Evolutionary conservation across 92 coral and sea anemone genomes (phyloP).

Genomic region (Diadumene lineata): DNA sequence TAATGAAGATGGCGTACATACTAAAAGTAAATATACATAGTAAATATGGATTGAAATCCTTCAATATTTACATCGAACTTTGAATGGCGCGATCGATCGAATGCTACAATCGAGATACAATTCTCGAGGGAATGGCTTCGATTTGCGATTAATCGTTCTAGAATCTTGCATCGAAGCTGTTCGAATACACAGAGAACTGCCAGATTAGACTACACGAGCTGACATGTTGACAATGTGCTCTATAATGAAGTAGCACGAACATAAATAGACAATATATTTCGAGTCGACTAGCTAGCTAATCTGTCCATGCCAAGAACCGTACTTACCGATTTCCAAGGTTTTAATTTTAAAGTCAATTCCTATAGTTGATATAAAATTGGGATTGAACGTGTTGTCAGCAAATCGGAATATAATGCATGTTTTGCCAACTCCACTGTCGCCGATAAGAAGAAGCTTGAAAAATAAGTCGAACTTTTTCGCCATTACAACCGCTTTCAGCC

Average conservation of each 20-base stretch:
- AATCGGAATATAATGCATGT: slow-evolving; percentile 90
- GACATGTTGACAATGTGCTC: background rate
- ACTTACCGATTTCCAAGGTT: slow-evolving; percentile 86
- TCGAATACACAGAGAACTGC: background rate
- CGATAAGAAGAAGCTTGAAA: slow-evolving; percentile 87
- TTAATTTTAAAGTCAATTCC: slow-evolving; percentile 95
- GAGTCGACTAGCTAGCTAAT: background rate
- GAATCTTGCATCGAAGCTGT: background rate
- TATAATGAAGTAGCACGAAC: background rate
- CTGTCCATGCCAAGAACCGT: background rate
- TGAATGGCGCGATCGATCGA: no score
- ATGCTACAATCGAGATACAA: background rate
- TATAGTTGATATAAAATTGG: slow-evolving; percentile 81
- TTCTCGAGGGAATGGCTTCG: background rate
- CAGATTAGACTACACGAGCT: background rate
- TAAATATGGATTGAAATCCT: background rate
- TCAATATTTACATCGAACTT: background rate
- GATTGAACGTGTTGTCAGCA: slow-evolving; percentile 84
- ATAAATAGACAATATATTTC: background rate
- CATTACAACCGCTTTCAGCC: slow-evolving; percentile 45
- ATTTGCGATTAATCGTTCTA: background rate
- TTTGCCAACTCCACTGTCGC: slow-evolving; percentile 94
- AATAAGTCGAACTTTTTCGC: slow-evolving; percentile 90
- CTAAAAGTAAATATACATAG: background rate
- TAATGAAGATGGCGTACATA: background rate